Conservation (phyloP, 2,888 invertebrate species). For the Cataglyphis cursor region DNA sequence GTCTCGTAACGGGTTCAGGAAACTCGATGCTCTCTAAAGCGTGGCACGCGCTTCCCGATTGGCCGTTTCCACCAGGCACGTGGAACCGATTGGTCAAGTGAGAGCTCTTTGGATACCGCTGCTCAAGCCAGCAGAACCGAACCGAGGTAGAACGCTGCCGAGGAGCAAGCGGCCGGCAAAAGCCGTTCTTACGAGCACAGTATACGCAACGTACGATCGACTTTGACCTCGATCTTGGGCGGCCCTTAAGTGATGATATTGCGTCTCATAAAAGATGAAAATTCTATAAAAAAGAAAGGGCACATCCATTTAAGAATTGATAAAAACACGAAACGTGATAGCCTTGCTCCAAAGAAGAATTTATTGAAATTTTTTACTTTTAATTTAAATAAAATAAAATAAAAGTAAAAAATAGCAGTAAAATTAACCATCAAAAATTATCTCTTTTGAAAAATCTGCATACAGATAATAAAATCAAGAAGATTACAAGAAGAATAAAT, state of each 20-base stretch:
- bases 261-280: background rate
- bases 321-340: too few species aligned
- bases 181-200: slow-evolving; percentile 24
- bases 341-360: background rate
- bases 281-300: background rate
- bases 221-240: slow-evolving; percentile 62
- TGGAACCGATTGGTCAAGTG: slow-evolving; percentile 75
- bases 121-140: slow-evolving; percentile 68
- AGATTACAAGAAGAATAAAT: slow-evolving; percentile 10
- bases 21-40: slow-evolving; percentile 79
- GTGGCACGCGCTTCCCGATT: slow-evolving; percentile 74
- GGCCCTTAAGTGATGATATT: slow-evolving; percentile 30
- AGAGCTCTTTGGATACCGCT: slow-evolving; percentile 49
- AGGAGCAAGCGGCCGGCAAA: slow-evolving; percentile 58
- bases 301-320: background rate
- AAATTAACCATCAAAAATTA: slow-evolving; percentile 16
- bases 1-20: slow-evolving; percentile 75
- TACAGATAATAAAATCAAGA: slow-evolving; percentile 10
- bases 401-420: background rate
- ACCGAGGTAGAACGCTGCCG: slow-evolving; percentile 56
- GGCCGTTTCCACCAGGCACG: slow-evolving; percentile 79
- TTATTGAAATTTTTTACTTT: background rate
- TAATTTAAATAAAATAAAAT: background rate
- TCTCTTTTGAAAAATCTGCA: slow-evolving; percentile 5
- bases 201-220: slow-evolving; percentile 28